Evolutionary conservation across 2,888 invertebrate genomes (phyloP).

Genomic region (Spodoptera littoralis): DNA sequence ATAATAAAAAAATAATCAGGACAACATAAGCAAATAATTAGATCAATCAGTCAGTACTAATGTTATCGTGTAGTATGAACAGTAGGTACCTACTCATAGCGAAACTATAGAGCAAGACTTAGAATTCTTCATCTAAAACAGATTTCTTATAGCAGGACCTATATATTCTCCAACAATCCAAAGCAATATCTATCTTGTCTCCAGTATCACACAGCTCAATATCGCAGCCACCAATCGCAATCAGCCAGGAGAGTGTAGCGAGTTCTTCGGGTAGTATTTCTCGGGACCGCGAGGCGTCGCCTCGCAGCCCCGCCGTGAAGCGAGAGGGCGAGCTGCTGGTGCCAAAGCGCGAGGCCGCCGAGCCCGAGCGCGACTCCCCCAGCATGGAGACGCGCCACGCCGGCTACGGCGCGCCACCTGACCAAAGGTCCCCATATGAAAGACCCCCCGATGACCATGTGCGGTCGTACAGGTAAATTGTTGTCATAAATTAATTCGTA

Average conservation of each 20-base stretch:
- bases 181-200: background rate
- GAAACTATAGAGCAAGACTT: too few species aligned
- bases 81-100: too few species aligned
- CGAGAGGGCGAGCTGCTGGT: conserved; percentile 89
- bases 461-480: conserved; percentile 86
- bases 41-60: too few species aligned
- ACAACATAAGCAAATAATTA: too few species aligned
- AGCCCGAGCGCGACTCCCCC: conserved; percentile 92
- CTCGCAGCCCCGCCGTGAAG: conserved; percentile 83
- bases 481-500: too few species aligned
- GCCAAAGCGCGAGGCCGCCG: conserved; percentile 91
- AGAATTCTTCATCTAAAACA: too few species aligned
- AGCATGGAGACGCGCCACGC: conserved; percentile 92
- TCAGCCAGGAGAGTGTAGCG: conserved; percentile 50
- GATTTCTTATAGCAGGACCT: too few species aligned
- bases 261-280: conserved; percentile 60
- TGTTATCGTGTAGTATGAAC: too few species aligned
- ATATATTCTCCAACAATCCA: too few species aligned
- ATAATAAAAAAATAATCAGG: too few species aligned
- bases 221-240: conserved; percentile 43
- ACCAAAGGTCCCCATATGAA: conserved; percentile 91
- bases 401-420: conserved; percentile 91
- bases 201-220: conserved; percentile 58
- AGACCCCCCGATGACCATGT: conserved; percentile 90
- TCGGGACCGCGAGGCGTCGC: conserved; percentile 74